A percentile compares a stretch with the other conserved stretches of the same genome.
Conservation (phyloP, 2,888 invertebrate genomes). For the Leptopilina syphax region DNA sequence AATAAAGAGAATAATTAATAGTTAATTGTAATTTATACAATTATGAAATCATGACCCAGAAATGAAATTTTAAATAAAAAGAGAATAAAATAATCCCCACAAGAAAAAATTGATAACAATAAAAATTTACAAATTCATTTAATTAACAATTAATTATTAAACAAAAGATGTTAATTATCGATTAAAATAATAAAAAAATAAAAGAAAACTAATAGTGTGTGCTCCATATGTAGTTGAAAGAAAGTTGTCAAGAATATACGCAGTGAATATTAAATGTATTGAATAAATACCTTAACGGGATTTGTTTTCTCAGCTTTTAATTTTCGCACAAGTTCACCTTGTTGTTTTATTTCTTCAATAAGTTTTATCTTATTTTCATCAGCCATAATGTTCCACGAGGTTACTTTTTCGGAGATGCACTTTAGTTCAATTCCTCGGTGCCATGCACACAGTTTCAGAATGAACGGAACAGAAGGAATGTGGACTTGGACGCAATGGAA, state of each 20-base stretch:
- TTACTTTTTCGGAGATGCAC: constrained; percentile 35
- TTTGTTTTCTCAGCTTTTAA: constrained; percentile 89
- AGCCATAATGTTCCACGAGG: constrained; percentile 42
- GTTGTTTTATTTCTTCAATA: constrained; percentile 79
- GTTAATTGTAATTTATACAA: not conserved
- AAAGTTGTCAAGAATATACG: not conserved
- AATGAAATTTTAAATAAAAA: no score
- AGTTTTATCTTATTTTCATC: constrained; percentile 25
- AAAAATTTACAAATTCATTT: no score
- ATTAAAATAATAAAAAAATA: not conserved
- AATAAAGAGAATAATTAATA: not conserved
- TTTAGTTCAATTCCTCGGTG: constrained; percentile 55
- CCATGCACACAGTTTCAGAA: constrained; percentile 39
- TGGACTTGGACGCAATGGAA: not conserved
- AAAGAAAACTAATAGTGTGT: not conserved
- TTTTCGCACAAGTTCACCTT: constrained; percentile 89
- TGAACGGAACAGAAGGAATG: not conserved
- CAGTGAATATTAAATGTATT: not conserved
- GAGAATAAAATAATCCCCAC: no score
- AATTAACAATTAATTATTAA: no score
- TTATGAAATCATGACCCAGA: no score
- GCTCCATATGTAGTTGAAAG: not conserved
- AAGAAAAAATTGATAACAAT: no score
- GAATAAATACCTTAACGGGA: constrained; percentile 83
- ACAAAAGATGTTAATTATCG: not conserved